Evolutionary conservation across 2,888 invertebrate genomes (phyloP), one percentile per base, ranked within the genome.

Genomic region (Caenorhabditis sulstoni): DNA sequence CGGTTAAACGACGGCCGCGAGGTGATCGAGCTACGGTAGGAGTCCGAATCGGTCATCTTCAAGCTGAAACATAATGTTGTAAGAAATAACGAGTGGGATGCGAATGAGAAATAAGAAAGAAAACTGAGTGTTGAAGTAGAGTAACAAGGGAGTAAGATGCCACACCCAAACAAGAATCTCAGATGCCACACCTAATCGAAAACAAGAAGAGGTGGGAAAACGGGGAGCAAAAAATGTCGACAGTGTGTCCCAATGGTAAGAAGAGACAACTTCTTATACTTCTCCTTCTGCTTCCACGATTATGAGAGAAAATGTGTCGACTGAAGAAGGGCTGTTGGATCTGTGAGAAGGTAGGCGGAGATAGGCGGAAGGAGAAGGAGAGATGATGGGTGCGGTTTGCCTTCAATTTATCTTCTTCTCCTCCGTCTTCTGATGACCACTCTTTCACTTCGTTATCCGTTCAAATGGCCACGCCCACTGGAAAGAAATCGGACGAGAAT

Each of bases 1-100:
- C 85, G 59, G 71, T 85, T 83, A 83, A 86, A 87, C 12, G 83
- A 77, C 29, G 86, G 86, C 14, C 87, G 79, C 7, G 86, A 83
- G 18, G 83, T 82, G 78, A 87, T 87, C 16, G 85, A 85, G 62
- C 84, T 84, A 23, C 85, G 83, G 71, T 86, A 87, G 52, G 73
- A 57, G 22, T 86, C 86, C n/a, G 49, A 12, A 41, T 83, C 83
- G 3, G 81, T 37, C 83, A 83, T 81, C n/a, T 16, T 74, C 20
- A 3, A 29, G 29, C 29, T 29, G 7, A 29, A 29, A 29, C 4
- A 29, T 3, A 5, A 29, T 29, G 29, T 29, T 7, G 29, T 29
- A n/a, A n/a, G n/a, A n/a, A n/a, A n/a, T n/a, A n/a, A n/a, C n/a
- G n/a, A n/a, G n/a, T n/a, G 16, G 29, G 23, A 44, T 37, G 3